Evolutionary conservation across 2,888 invertebrate species (phyloP), one percentile per base, ranked within the genome.

Genomic region (Epirrita christyi): DNA sequence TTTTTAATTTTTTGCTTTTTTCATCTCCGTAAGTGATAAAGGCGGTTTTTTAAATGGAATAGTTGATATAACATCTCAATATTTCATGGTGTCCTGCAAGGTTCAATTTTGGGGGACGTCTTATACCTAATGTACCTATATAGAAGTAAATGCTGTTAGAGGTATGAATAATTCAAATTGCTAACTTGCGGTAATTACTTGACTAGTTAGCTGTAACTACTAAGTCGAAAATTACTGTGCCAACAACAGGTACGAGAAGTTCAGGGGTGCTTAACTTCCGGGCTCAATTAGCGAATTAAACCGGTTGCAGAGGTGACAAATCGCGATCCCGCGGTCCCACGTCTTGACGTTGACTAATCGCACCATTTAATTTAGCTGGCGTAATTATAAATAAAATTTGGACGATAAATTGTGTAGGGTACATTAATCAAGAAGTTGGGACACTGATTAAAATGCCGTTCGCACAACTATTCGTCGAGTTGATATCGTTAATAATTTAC

Each of bases 361-460:
- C 76, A 73, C 78, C 81, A 79, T 88, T 92, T 91, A 91, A 91
- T 90, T 90, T 88, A 83, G 86, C 81, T 79, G 75, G 83, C 79
- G 87, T 90, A 91, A 92, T 92, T 92, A 92, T 91, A 91, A 91
- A 91, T 91, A 92, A 92, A 92, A 91, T 91, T 92, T 91, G 80
- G 79, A 82, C 92, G 83, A 90, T 92, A 92, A 92, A 91, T 91
- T 91, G 81, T 64, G 68, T 80, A 80, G 85, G 83, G 85, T 77
- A 82, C 91, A 92, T 92, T 92, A 92, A 92, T 92, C 92, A 92
- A 92, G 91, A 92, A 92, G 89, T 92, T 92, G 86, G 85, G 92
- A 92, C 92, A 90, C 92, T 92, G 92, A 92, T 92, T 92, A 92
- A 92, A 92, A 92, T 87, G 85, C 89, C 86, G 90, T 92, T 90